Evolutionary conservation across 2,797 vertebrate species (phyloP), one percentile per base, ranked within the genome.

Genomic region (Manis pentadactyla): DNA sequence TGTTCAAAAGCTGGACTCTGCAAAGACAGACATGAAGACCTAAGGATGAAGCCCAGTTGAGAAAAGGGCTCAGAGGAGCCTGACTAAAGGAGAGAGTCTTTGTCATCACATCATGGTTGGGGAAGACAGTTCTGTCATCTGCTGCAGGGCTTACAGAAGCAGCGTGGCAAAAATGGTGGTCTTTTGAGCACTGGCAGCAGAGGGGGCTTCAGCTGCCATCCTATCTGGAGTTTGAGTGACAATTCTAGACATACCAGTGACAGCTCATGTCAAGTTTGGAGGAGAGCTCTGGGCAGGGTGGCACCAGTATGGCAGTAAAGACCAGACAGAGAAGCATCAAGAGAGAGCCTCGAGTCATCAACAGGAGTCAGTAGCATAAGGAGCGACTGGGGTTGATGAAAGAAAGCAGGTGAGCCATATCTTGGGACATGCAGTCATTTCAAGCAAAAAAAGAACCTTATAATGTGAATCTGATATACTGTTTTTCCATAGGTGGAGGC

Each of bases 391-490:
- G 2, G 55, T 4, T 63, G 14, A 55, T 63, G 37, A 87, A 83
- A 37, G 13, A 55, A 73, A 68, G n/a, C 10, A 10, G 18, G 1
- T 46, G 10, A 81, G 2, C 4, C 55, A 46, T 46, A 8, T 49
- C 25, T 59, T 87, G 25, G 29, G 13, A 27, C 21, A 42, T 6
- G 88, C 9, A 77, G 63, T 4, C 0, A 57, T 64, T 64, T 71
- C 19, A 51, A 37, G 37, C 13, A 79, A 5, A 7, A 57, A 83
- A 57, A 10, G 11, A 49, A 49, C 0, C 27, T 87, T 90, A 73
- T 90, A 73, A 73, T 61, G 0, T 1, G 17, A 94, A 74, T 88
- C 63, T 71, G n/a, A 94, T 10, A 57, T n/a, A 39, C 9, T 83
- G 1, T 31, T 19, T 78, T 82, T 81, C 27, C 53, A 83, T 34